Conservation (phyloP, 2,113 vertebrate genomes). For the Penelope pileata region DNA sequence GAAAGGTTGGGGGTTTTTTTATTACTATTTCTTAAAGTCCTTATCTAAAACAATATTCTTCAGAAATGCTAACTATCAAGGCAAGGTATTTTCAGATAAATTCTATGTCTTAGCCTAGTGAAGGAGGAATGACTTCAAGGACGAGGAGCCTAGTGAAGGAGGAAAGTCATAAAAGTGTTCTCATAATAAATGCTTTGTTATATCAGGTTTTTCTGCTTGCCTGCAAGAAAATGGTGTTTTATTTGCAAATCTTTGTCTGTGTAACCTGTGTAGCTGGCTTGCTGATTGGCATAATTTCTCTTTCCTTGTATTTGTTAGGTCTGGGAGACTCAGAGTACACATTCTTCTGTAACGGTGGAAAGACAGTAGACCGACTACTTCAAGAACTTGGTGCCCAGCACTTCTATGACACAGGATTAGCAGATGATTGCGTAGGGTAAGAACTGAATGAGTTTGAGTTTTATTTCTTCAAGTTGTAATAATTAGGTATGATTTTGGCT, state of each 20-base stretch:
- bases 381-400: slow-evolving; percentile 88
- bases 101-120: not conserved
- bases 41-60: not conserved
- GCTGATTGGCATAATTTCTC: not conserved
- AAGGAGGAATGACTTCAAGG: not conserved
- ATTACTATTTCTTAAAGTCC: not conserved
- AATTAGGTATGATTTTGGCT: not conserved
- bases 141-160: too few species aligned
- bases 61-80: not conserved
- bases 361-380: slow-evolving; percentile 86
- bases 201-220: not conserved
- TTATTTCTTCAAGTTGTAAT: not conserved
- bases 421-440: slow-evolving; percentile 95
- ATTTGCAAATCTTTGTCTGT: not conserved
- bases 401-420: slow-evolving; percentile 90
- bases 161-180: not conserved
- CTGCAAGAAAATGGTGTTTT: not conserved
- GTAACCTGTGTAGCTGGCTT: not conserved
- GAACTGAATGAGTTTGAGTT: slow-evolving; percentile 1
- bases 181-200: not conserved
- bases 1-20: not conserved
- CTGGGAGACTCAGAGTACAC: slow-evolving; percentile 95
- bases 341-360: slow-evolving; percentile 98
- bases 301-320: slow-evolving; percentile 73
- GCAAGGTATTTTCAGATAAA: not conserved